Percentiles rank a stretch among this genome's conserved stretches.
Evolutionary conservation across 2,888 invertebrate species (phyloP).

Genomic region (Drosophila aldrichi): DNA sequence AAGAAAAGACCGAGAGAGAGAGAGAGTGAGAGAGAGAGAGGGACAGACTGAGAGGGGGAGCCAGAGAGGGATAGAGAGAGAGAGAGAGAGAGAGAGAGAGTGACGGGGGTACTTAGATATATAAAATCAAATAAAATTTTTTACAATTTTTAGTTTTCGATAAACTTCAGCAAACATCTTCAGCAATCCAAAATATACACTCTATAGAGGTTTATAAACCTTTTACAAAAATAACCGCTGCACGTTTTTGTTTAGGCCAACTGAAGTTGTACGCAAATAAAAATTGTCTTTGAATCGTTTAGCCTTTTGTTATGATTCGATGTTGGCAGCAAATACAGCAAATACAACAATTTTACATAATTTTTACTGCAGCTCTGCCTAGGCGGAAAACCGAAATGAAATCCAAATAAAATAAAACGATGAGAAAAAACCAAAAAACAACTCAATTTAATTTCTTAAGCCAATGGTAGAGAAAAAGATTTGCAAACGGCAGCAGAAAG

Average conservation of each 20-base stretch:
- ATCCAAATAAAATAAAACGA: constrained; percentile 24
- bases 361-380: constrained; percentile 36
- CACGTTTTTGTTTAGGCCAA: constrained; percentile 50
- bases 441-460: constrained; percentile 70
- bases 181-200: background rate
- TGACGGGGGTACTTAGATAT: too few species aligned
- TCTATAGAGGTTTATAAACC: too few species aligned
- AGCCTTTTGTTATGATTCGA: too few species aligned
- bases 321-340: constrained; percentile 21
- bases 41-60: too few species aligned
- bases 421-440: constrained; percentile 49
- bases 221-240: constrained; percentile 34
- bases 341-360: constrained; percentile 61
- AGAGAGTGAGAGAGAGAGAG: too few species aligned
- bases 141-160: too few species aligned
- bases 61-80: too few species aligned
- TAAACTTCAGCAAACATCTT: too few species aligned
- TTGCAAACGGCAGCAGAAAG: constrained; percentile 42
- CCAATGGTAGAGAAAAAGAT: constrained; percentile 14
- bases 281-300: constrained; percentile 28
- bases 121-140: too few species aligned
- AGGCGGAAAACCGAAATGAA: constrained; percentile 16
- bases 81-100: too few species aligned
- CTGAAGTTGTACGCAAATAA: constrained; percentile 17
- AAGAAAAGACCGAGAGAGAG: too few species aligned